Evolutionary conservation across 1,140 invertebrate genomes (phyloP), one percentile per base, ranked within the genome.

Genomic region (Rhagoletis zephyria): DNA sequence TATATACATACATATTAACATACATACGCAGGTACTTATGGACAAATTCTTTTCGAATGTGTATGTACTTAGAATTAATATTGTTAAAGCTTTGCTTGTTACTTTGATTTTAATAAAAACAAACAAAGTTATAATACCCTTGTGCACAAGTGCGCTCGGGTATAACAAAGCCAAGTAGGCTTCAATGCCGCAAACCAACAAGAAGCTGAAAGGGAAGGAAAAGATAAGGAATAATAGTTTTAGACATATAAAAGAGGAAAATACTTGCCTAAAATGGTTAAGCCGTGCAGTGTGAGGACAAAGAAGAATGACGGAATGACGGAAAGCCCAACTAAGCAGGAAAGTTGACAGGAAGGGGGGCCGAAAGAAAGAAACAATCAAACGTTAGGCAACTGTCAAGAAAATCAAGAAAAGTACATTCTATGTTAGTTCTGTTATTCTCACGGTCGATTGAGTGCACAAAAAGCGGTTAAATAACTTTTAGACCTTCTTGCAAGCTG

Each of bases 401-500:
- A 59, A 61, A 65, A 19, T 85, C 59, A 40, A n/a, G 51, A 85
- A 60, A 61, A 61, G 30, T 30, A 30, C 30, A 59, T 56, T 60
- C 56, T 61, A 19, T 85, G 74, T 87, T 87, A 61, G 16, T n/a
- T 81, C 19, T 56, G 87, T 87, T 74, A 87, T 87, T 87, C 87
- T 64, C 87, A 87, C 74, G 87, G 51, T 87, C 87, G 87, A 87
- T 87, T 87, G 87, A 81, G 14, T 19, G 19, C 74, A 87, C 74
- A 63, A 19, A 85, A 60, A 85, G 85, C 7, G 85, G 74, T 81
- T 56, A 81, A 30, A 30, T 30, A 30, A 81, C 48, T 60, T 61
- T 85, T 85, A 10, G 3, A 74, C 67, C 40, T 30, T 14, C 67
- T 0, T n/a, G 12, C 67, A 5, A 10, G 7, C 19, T 85, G 60